Percentiles rank a stretch among this genome's conserved stretches.
phyloP scores from a whole-genome alignment of 2,113 vertebrate species.

The Suncus etruscus region DNA sequence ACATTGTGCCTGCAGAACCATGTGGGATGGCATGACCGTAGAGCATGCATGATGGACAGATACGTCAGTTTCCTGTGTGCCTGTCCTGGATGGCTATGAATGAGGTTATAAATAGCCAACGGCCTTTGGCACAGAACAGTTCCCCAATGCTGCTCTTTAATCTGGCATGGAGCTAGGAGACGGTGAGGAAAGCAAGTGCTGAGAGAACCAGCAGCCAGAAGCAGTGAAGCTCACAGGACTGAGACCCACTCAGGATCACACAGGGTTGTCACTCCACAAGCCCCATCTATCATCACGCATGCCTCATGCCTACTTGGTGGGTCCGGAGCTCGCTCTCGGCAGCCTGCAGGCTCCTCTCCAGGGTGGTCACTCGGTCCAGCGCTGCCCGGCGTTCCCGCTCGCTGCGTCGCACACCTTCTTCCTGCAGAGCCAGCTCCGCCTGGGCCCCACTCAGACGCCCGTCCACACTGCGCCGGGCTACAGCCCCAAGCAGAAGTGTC shows the following conservation, averaged over 20 bases:
- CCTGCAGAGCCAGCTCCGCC: slow-evolving; percentile 89
- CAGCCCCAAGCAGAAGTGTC: background rate
- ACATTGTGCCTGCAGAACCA: too few species aligned
- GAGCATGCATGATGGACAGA: too few species aligned
- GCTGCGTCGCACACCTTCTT: slow-evolving; percentile 88
- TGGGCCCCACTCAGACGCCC: slow-evolving; percentile 89
- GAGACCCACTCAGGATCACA: accelerated
- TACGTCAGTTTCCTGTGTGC: too few species aligned
- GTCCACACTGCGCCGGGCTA: slow-evolving; percentile 88
- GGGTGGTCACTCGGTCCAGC: slow-evolving; percentile 86
- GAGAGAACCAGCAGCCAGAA: background rate
- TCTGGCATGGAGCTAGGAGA: accelerated
- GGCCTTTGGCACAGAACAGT: too few species aligned
- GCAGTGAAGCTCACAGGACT: background rate
- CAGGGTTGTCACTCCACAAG: accelerated
- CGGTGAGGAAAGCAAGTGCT: too few species aligned
- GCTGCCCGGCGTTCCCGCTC: slow-evolving; percentile 90
- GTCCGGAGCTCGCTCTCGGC: slow-evolving; percentile 87
- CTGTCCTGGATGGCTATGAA: too few species aligned
- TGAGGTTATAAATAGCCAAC: too few species aligned
- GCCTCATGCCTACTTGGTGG: slow-evolving; percentile 87
- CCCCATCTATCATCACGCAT: background rate
- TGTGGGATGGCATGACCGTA: too few species aligned
- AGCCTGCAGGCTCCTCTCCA: slow-evolving; percentile 89
- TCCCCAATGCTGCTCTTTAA: background rate